These are phyloP conservation scores for Elaeidobius kamerunicus DNA, from an alignment of 2,888 invertebrate genomes.

Conservation along the genomic window DNA sequence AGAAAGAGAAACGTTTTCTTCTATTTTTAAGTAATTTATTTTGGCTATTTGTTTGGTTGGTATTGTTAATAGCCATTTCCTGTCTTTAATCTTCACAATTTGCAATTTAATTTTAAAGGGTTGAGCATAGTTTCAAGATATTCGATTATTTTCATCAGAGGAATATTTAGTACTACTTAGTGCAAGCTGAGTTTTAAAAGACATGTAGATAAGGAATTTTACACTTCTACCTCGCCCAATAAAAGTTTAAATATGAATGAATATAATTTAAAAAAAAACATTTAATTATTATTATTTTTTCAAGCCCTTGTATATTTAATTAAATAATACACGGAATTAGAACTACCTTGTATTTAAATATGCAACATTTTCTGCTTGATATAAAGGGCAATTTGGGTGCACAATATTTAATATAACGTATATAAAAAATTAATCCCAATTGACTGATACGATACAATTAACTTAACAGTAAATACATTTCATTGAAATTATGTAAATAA, in stretches of 20 bases:
- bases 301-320: not conserved
- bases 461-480: too few relatives aligned
- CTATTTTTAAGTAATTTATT: not conserved
- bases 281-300: not conserved
- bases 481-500: too few relatives aligned
- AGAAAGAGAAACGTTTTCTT: not conserved
- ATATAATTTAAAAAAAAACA: not conserved
- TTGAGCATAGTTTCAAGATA: not conserved
- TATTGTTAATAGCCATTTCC: not conserved
- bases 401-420: too few relatives aligned
- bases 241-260: conserved; percentile 1
- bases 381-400: too few relatives aligned
- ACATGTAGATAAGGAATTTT: not conserved
- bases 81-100: not conserved
- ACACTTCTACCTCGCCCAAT: not conserved
- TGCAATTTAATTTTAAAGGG: not conserved
- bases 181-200: conserved; percentile 1
- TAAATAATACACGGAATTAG: too few relatives aligned
- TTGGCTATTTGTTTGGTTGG: not conserved
- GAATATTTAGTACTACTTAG: not conserved
- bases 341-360: too few relatives aligned
- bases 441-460: too few relatives aligned
- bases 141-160: not conserved
- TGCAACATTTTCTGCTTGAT: too few relatives aligned
- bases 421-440: too few relatives aligned